Evolutionary conservation across 2,888 invertebrate genomes (phyloP).

Genomic region (Nysson spinosus): DNA sequence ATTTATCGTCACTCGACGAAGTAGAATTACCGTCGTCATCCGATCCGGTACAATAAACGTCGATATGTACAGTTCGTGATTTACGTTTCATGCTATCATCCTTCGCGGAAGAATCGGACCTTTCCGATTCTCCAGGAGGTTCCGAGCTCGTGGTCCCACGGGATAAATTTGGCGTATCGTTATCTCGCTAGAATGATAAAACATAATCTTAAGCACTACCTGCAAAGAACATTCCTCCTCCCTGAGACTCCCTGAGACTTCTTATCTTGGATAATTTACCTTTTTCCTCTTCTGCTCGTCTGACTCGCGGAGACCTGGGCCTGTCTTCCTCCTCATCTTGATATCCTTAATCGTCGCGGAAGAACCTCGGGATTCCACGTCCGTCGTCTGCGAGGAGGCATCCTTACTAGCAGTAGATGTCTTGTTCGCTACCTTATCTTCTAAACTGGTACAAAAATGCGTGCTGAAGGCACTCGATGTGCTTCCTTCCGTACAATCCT

Average conservation of each 20-base stretch:
- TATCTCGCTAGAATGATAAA: slow-evolving; percentile 48
- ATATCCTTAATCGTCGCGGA: slow-evolving; percentile 49
- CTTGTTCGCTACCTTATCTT: slow-evolving; percentile 65
- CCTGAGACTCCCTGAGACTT: no score
- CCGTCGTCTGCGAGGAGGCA: slow-evolving; percentile 79
- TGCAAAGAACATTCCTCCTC: no score
- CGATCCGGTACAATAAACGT: slow-evolving; percentile 86
- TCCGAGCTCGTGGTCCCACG: slow-evolving; percentile 47
- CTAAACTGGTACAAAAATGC: slow-evolving; percentile 73
- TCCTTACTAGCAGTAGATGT: slow-evolving; percentile 74
- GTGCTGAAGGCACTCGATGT: slow-evolving; percentile 68
- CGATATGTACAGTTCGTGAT: slow-evolving; percentile 85
- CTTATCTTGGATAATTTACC: slow-evolving; percentile 38
- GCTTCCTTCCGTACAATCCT: slow-evolving; percentile 69
- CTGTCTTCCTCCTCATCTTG: slow-evolving; percentile 50
- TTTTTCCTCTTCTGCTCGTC: slow-evolving; percentile 61
- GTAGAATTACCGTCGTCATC: slow-evolving; percentile 76
- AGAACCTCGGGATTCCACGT: slow-evolving; percentile 62
- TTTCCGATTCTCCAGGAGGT: slow-evolving; percentile 43
- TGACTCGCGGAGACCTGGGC: slow-evolving; percentile 34
- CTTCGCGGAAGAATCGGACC: slow-evolving; percentile 54
- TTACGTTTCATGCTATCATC: slow-evolving; percentile 74
- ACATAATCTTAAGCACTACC: not conserved
- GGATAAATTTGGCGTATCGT: slow-evolving; percentile 42
- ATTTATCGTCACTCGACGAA: slow-evolving; percentile 73